Evolutionary conservation across 2,113 vertebrate genomes (phyloP).

Genomic region (Gobius niger): DNA sequence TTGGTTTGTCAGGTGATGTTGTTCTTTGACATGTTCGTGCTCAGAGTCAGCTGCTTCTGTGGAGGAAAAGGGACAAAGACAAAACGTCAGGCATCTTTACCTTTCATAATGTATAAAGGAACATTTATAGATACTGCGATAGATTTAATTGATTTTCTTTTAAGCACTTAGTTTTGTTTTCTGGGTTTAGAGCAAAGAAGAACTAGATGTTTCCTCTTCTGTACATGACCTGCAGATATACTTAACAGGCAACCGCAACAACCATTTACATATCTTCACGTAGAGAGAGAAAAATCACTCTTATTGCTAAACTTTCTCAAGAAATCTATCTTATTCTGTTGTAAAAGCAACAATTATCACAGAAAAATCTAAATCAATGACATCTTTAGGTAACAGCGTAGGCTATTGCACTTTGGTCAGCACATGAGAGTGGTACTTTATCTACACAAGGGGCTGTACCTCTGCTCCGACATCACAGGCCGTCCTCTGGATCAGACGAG

Average conservation of each 20-base stretch:
- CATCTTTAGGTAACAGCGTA: neutral
- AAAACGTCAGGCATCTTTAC: neutral
- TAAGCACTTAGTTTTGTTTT: too few relatives aligned
- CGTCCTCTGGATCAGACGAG: slow-evolving; percentile 44
- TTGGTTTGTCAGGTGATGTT: neutral
- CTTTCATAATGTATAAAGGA: neutral
- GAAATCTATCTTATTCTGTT: neutral
- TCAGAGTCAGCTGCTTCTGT: neutral
- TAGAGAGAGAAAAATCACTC: neutral
- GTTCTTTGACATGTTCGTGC: neutral
- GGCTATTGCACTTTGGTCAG: too few relatives aligned
- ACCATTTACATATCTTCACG: neutral
- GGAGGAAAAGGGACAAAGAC: neutral
- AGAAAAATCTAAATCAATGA: neutral
- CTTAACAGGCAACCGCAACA: neutral
- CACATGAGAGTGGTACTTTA: neutral
- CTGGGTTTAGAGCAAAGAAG: too few relatives aligned
- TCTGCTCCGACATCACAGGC: slow-evolving; percentile 52
- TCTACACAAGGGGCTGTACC: slow-evolving; percentile 6
- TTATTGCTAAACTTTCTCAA: neutral
- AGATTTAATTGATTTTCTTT: too few relatives aligned
- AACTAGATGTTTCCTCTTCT: too few relatives aligned
- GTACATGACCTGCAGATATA: neutral
- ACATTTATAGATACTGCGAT: neutral
- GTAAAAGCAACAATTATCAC: neutral